Conservation (phyloP, 2,888 invertebrate species). For the Epsilonema sp. region DNA sequence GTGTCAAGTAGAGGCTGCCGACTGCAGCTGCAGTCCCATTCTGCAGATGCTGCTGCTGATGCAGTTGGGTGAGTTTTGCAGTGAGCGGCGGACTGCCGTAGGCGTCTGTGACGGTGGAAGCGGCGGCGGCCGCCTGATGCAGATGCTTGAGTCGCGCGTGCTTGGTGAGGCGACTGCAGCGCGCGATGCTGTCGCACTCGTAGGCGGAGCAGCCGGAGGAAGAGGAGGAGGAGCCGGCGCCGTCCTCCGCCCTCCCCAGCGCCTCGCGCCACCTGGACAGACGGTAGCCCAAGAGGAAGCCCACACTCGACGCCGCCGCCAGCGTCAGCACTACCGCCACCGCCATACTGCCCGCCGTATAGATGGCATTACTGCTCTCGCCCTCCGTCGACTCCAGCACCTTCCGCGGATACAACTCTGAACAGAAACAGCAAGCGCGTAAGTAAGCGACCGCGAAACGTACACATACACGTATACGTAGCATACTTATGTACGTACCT, state of each 20-base stretch:
- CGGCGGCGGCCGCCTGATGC: no score
- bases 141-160: slow-evolving; percentile 9
- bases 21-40: no score
- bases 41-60: neutral
- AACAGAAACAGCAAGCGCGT: neutral
- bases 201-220: slow-evolving; percentile 13
- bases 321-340: slow-evolving; percentile 15
- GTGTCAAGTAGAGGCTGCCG: neutral
- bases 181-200: slow-evolving; percentile 10
- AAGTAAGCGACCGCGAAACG: no score
- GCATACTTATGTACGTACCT: no score
- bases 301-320: slow-evolving; percentile 15
- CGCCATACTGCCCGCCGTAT: slow-evolving; percentile 8
- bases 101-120: neutral
- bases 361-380: no score
- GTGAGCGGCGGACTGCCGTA: neutral
- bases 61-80: neutral
- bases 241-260: slow-evolving; percentile 9
- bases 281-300: slow-evolving; percentile 20
- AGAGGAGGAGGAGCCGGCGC: slow-evolving; percentile 1
- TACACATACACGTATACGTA: no score
- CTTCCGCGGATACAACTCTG: slow-evolving; percentile 1
- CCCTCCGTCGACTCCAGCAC: neutral
- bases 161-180: slow-evolving; percentile 5
- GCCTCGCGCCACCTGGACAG: slow-evolving; percentile 13